These are phyloP conservation scores for Arbacia lixula DNA, from an alignment of 53 echinoderm and acorn worm genomes.

Conservation along the genomic window DNA sequence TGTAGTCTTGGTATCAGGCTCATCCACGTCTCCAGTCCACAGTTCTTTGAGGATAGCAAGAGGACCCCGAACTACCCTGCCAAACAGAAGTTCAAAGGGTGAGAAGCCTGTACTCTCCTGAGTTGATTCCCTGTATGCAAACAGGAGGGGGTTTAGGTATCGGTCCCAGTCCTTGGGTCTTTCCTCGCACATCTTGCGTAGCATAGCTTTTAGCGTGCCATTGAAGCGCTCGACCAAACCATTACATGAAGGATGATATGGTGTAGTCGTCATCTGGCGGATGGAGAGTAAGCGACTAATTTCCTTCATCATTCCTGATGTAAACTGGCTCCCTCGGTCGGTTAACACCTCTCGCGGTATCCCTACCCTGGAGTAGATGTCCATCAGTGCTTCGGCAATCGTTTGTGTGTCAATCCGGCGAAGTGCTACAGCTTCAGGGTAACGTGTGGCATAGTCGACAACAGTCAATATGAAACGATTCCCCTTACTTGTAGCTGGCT, in stretches of 20 bases:
- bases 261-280: slow-evolving; percentile 55
- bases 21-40: slow-evolving; percentile 42
- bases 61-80: slow-evolving; percentile 55
- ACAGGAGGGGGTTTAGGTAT: slow-evolving; percentile 52
- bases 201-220: slow-evolving; percentile 47
- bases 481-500: no score
- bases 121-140: slow-evolving; percentile 64
- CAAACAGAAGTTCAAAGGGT: slow-evolving; percentile 49
- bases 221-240: slow-evolving; percentile 46
- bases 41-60: slow-evolving; percentile 55
- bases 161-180: slow-evolving; percentile 59
- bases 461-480: slow-evolving; percentile 24
- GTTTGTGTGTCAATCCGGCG: slow-evolving; percentile 24
- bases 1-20: slow-evolving; percentile 35
- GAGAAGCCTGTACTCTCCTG: slow-evolving; percentile 59
- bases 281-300: slow-evolving; percentile 54
- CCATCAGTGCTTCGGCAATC: slow-evolving; percentile 31
- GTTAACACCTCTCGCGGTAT: slow-evolving; percentile 36
- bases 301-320: slow-evolving; percentile 56
- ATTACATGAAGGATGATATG: slow-evolving; percentile 41
- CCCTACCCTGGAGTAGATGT: slow-evolving; percentile 29
- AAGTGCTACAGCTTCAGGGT: slow-evolving; percentile 46
- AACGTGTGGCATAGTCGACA: slow-evolving; percentile 45
- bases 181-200: slow-evolving; percentile 51
- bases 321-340: slow-evolving; percentile 52